phyloP scores from a whole-genome alignment of 2,888 invertebrate species.

The Clivina fossor region DNA sequence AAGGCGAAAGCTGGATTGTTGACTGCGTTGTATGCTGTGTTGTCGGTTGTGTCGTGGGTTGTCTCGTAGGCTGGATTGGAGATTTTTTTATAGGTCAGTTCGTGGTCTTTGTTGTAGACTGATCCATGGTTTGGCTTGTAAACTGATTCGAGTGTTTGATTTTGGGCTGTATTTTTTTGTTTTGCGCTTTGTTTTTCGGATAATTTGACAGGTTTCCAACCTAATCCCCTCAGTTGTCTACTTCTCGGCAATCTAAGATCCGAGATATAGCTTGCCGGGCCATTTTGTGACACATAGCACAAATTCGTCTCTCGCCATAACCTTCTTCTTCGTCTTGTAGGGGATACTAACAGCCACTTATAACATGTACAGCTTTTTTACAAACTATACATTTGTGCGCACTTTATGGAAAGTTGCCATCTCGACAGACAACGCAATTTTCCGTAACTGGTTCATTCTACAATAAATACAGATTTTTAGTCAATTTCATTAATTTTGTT shows the following conservation, averaged over 20 bases:
- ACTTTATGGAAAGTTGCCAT: background rate
- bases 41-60: no score
- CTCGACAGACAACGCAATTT: background rate
- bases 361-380: background rate
- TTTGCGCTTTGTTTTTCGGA: no score
- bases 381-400: background rate
- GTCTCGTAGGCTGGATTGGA: no score
- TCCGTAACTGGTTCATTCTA: background rate
- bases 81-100: no score
- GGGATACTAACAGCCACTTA: background rate
- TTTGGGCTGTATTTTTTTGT: no score
- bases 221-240: no score
- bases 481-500: background rate
- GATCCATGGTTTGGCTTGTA: no score
- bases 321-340: background rate
- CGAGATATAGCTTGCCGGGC: background rate
- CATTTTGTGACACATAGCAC: background rate
- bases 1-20: no score
- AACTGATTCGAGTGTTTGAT: no score
- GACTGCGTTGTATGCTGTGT: no score
- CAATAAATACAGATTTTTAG: background rate
- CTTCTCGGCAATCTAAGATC: slow-evolving; percentile 1
- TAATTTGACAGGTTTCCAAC: no score
- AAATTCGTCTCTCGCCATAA: background rate
- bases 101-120: no score